phyloP scores from a whole-genome alignment of 1,140 invertebrate species.

The Pogonus chalceus region DNA sequence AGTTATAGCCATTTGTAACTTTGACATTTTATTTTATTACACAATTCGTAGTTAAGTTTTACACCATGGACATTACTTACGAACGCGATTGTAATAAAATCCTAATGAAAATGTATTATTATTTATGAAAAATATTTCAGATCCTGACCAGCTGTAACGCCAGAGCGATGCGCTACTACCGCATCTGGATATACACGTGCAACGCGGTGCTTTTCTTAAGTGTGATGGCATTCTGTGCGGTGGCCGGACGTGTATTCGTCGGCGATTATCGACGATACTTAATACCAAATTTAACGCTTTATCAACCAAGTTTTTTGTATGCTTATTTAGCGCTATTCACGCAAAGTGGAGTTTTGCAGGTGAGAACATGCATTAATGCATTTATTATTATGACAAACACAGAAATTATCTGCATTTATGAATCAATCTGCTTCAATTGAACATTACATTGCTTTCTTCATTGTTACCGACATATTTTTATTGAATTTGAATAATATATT shows the following conservation, averaged over 20 bases:
- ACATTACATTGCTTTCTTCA: no score
- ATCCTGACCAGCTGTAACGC: constrained; percentile 22
- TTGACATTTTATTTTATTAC: no score
- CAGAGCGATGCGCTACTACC: constrained; percentile 60
- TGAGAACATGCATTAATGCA: neutral
- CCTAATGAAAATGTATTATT: no score
- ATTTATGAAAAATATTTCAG: no score
- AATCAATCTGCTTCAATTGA: no score
- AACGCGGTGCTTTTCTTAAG: constrained; percentile 75
- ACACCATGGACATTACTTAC: no score
- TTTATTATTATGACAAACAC: neutral
- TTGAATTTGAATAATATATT: no score
- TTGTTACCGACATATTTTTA: no score
- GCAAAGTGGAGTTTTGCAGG: constrained; percentile 33
- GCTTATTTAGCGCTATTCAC: constrained; percentile 69
- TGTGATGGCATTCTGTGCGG: constrained; percentile 68
- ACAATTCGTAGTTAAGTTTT: no score
- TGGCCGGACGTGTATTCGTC: constrained; percentile 59
- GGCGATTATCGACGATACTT: constrained; percentile 58
- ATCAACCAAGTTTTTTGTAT: constrained; percentile 69
- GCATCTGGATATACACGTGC: constrained; percentile 87
- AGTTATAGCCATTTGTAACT: no score
- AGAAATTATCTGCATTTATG: no score
- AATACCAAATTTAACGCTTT: constrained; percentile 60
- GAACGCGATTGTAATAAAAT: no score